Evolutionary conservation across 2,113 vertebrate species (phyloP).

Genomic region (Xyliphius kryptos): DNA sequence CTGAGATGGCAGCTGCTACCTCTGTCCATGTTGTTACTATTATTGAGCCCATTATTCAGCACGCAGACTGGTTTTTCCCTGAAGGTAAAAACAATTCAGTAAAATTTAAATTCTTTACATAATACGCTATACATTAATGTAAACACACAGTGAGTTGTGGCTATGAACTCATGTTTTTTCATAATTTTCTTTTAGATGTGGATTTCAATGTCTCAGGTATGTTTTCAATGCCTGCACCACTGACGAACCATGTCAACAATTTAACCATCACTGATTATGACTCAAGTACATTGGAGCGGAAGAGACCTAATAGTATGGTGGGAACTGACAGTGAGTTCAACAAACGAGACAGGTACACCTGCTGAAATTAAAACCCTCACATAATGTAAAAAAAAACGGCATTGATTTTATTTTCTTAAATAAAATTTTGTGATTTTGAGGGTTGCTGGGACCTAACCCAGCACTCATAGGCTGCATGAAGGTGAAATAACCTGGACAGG

Average conservation of each 20-base stretch:
- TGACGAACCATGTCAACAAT: constrained; percentile 79
- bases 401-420: too few species aligned
- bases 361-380: too few species aligned
- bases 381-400: too few species aligned
- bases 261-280: constrained; percentile 65
- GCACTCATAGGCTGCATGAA: too few species aligned
- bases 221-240: constrained; percentile 78
- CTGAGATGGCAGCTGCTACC: constrained; percentile 97
- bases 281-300: constrained; percentile 78
- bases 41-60: too few species aligned
- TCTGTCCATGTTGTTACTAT: too few species aligned
- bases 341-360: constrained; percentile 83
- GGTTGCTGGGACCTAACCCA: too few species aligned
- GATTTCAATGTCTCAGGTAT: constrained; percentile 95
- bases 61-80: too few species aligned
- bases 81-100: constrained; percentile 73
- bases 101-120: background rate
- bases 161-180: background rate
- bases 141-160: background rate
- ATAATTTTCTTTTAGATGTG: constrained; percentile 68
- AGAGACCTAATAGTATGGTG: constrained; percentile 85
- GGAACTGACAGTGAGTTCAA: constrained; percentile 77
- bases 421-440: too few species aligned
- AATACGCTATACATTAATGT: background rate
- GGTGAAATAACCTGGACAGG: too few species aligned